Base-by-base conservation (phyloP, 2,888 invertebrate species). In the Formica aserva region DNA sequence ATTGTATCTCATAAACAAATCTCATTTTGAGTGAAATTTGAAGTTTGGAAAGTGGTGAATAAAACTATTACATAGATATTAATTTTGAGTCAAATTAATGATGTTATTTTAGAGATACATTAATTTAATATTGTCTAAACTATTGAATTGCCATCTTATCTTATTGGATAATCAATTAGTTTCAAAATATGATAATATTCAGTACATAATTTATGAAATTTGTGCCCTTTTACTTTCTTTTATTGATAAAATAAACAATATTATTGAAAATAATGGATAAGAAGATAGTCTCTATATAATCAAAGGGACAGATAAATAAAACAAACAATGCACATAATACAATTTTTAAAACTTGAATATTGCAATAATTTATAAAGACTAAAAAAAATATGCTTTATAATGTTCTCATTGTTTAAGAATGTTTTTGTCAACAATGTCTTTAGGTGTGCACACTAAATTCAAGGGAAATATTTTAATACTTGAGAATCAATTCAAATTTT, bases 401-500 rank as follows among this genome's bases (percentile, higher is more conserved):
- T n/a, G 3, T 65, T 45, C 3, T 32, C 13, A 18, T 63, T n/a
- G 32, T 15, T 66, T 15, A 22, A 29, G 35, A 67, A 77, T 67
- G 38, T 41, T 67, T 77, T 77, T 77, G 69, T 22, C 77, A 67
- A 55, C 15, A 66, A 55, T 75, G 5, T 77, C 26, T 67, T 41
- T 55, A 67, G n/a, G 11, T 77, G 29, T 77, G n/a, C 26, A 35
- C 29, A 32, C 22, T 63, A 55, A 29, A 29, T 2, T 55, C 38
- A 52, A 48, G n/a, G 26, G 9, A 32, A 77, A 67, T 11, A 13
- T 63, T 75, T 76, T 55, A 77, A 48, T 38, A 52, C 35, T 38
- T 85, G 18, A 84, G 75, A 82, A 52, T 60, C 69, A 84, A 86
- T 87, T 87, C 85, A 84, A 86, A 85, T 57, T 78, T 78, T 77